These are phyloP conservation scores for Paradisaea rubra DNA, from an alignment of 2,113 vertebrate species.

Conservation along the genomic window DNA sequence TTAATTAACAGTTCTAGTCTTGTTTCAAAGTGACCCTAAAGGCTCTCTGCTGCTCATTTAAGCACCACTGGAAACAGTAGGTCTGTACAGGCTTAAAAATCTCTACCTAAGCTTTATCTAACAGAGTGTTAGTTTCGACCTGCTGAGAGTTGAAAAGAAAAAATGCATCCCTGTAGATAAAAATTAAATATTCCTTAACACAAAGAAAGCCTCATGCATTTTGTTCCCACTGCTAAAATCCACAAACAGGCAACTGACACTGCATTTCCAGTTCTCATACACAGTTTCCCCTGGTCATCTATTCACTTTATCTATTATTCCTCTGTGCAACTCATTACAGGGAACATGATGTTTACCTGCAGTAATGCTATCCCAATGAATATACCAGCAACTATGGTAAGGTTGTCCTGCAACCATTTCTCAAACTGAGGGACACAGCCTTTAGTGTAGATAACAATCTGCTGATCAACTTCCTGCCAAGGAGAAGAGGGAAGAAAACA, in stretches of 20 bases:
- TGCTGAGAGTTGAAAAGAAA: background rate
- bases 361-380: slow-evolving; percentile 95
- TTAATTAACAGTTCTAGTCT: background rate
- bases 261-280: background rate
- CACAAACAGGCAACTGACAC: accelerated
- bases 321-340: background rate
- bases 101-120: background rate
- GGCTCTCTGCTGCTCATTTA: background rate
- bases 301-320: background rate
- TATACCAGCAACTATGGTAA: slow-evolving; percentile 93
- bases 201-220: background rate
- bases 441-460: slow-evolving; percentile 92
- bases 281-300: background rate
- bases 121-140: background rate
- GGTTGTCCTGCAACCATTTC: slow-evolving; percentile 97
- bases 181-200: background rate
- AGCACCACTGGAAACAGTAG: background rate
- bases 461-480: slow-evolving; percentile 88
- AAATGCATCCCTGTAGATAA: background rate
- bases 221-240: background rate
- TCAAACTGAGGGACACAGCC: slow-evolving; percentile 98
- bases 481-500: slow-evolving; percentile 31
- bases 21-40: background rate
- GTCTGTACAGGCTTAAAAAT: background rate
- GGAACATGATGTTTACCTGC: slow-evolving; percentile 72